Conservation (phyloP, 2,888 invertebrate species). For the Dexiosoma caninum region DNA sequence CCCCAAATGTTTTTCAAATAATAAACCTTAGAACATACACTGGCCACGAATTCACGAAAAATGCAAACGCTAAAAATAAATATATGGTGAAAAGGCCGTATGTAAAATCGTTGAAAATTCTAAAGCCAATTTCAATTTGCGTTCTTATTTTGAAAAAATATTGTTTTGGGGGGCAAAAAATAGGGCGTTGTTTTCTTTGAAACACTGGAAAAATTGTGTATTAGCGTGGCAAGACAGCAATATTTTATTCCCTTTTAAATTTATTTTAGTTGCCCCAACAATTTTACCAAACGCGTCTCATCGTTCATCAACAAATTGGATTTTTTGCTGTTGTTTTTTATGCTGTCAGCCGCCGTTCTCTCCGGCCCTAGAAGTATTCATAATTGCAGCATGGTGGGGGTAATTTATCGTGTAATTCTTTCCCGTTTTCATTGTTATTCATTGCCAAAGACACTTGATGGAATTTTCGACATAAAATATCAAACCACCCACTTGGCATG, state of each 20-base stretch:
- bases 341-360: background rate
- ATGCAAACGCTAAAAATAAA: too few species aligned
- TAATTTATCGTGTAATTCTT: constrained; percentile 18
- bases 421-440: constrained; percentile 54
- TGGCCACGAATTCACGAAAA: too few species aligned
- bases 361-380: background rate
- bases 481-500: constrained; percentile 2
- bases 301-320: constrained; percentile 51
- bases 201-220: background rate
- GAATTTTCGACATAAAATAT: constrained; percentile 34
- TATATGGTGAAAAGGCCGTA: too few species aligned
- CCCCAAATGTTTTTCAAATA: too few species aligned
- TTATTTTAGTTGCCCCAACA: constrained; percentile 35
- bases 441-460: constrained; percentile 47
- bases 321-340: constrained; percentile 25
- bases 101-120: too few species aligned
- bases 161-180: too few species aligned
- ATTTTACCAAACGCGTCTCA: constrained; percentile 12
- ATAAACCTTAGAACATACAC: too few species aligned
- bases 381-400: background rate
- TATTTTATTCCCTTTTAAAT: constrained; percentile 43
- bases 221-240: constrained; percentile 22
- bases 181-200: background rate
- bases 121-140: too few species aligned
- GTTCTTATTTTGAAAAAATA: too few species aligned